phyloP scores from a whole-genome alignment of 1,140 invertebrate genomes.

The Zaprionus vittiger region DNA sequence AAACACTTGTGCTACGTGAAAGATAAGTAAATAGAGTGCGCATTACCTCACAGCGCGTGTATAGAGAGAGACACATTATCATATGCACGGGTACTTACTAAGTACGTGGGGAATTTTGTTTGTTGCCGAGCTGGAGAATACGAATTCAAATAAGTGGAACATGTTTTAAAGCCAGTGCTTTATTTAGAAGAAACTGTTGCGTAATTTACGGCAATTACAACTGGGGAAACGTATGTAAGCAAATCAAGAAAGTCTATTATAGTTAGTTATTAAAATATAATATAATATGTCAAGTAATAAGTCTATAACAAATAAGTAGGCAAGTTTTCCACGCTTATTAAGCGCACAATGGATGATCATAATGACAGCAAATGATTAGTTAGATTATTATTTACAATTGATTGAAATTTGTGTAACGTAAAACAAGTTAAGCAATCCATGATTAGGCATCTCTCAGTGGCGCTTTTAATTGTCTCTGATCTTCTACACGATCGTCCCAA shows the following conservation, averaged over 20 bases:
- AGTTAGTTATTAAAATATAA: too few species aligned
- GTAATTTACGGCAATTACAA: not conserved
- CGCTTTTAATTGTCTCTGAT: not conserved
- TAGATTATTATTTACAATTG: not conserved
- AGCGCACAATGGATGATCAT: not conserved
- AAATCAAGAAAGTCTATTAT: not conserved
- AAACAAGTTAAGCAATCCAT: not conserved
- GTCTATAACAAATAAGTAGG: not conserved
- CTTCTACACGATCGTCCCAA: conserved; percentile 1
- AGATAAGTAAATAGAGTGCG: not conserved
- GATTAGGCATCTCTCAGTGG: not conserved
- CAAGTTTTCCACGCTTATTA: not conserved
- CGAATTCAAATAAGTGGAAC: not conserved
- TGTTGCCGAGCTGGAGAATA: not conserved
- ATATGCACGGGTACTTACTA: not conserved
- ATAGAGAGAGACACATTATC: not conserved
- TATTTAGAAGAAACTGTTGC: not conserved
- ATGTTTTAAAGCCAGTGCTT: not conserved
- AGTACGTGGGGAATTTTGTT: conserved; percentile 6
- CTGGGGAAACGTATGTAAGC: not conserved
- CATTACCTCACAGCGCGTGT: not conserved
- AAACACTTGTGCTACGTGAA: conserved; percentile 2
- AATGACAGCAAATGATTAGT: not conserved
- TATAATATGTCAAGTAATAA: too few species aligned
- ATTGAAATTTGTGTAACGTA: not conserved